Conservation (phyloP, 2,113 vertebrate genomes). For the Mustelus asterias region DNA sequence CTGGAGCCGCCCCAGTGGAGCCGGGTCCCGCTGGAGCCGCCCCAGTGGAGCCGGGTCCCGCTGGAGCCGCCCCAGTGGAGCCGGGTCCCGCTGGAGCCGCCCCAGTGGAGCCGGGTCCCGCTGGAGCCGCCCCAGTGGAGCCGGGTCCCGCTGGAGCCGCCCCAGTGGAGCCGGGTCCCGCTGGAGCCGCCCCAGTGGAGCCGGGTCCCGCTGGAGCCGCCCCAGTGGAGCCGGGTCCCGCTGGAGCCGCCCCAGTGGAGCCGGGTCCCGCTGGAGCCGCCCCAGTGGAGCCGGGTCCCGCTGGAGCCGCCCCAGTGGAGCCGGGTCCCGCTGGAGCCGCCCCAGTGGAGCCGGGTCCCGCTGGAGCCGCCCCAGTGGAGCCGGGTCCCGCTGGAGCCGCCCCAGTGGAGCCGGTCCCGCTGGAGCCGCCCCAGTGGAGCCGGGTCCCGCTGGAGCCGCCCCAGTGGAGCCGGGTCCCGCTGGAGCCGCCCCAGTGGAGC, state of each 20-base stretch:
- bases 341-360: not conserved
- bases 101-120: not conserved
- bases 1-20: not conserved
- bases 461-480: not conserved
- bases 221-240: not conserved
- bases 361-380: not conserved
- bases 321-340: not conserved
- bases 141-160: not conserved
- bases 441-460: not conserved
- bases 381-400: not conserved
- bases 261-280: not conserved
- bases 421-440: not conserved
- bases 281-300: not conserved
- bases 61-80: not conserved
- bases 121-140: not conserved
- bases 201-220: not conserved
- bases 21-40: not conserved
- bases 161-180: not conserved
- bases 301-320: not conserved
- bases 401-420: not conserved
- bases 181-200: not conserved
- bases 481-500: not conserved
- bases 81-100: not conserved
- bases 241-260: not conserved
- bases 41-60: not conserved